phyloP scores from a whole-genome alignment of 2,888 invertebrate species.

The Cryptophagus acutangulus region DNA sequence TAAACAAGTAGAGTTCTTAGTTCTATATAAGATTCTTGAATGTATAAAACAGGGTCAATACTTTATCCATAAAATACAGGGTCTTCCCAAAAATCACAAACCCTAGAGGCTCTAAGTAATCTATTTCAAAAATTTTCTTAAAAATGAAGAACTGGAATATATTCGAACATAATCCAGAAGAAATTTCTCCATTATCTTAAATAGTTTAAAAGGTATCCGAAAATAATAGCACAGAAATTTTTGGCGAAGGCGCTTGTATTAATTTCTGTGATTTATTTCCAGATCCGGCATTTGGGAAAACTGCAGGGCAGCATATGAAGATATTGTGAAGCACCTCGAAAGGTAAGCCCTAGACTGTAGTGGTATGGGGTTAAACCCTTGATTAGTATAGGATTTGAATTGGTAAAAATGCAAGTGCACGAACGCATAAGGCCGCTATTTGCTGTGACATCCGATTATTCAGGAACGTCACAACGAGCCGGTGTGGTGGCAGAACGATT shows the following conservation, averaged over 20 bases:
- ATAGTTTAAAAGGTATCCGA: too few species aligned
- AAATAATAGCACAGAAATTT: too few species aligned
- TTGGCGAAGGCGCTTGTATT: too few species aligned
- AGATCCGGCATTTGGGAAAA: conserved; percentile 91
- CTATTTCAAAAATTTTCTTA: too few species aligned
- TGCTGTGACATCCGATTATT: conserved; percentile 36
- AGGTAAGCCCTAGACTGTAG: conserved; percentile 70
- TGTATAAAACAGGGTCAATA: too few species aligned
- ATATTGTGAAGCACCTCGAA: conserved; percentile 92
- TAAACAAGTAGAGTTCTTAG: conserved; percentile 42
- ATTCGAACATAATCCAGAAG: too few species aligned
- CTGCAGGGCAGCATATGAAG: conserved; percentile 90
- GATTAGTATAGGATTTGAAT: conserved; percentile 24
- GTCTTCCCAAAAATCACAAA: too few species aligned
- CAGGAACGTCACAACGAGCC: conserved; percentile 14
- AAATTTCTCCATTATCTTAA: too few species aligned
- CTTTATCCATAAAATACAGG: too few species aligned
- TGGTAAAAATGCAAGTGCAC: conserved; percentile 38
- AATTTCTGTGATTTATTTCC: conserved; percentile 38
- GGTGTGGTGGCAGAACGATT: conserved; percentile 31
- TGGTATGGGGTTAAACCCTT: conserved; percentile 7
- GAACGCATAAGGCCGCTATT: conserved; percentile 33
- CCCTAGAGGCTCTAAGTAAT: too few species aligned
- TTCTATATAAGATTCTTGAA: too few species aligned
- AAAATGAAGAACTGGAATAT: too few species aligned